Conservation (phyloP, 2,113 vertebrate genomes). For the Fulmarus glacialis region DNA sequence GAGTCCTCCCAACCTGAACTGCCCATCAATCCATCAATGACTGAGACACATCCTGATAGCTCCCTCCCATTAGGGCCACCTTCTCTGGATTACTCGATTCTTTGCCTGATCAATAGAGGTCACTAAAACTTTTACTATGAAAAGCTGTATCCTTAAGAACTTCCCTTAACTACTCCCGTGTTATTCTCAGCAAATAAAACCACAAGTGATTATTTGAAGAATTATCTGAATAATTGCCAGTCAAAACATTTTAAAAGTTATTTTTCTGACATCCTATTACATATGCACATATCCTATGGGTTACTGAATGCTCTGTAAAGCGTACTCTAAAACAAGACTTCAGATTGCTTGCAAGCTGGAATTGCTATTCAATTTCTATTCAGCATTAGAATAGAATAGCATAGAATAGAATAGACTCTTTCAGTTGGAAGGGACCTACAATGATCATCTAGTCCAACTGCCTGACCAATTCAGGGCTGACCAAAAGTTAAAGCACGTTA, state of each 20-base stretch:
- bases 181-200: neutral
- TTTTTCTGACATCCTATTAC: neutral
- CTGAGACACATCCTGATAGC: constrained; percentile 66
- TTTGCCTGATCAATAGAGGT: constrained; percentile 2
- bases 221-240: constrained; percentile 16
- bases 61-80: constrained; percentile 8
- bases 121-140: neutral
- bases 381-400: neutral
- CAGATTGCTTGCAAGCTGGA: neutral
- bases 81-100: neutral
- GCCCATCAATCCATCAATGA: constrained; percentile 64
- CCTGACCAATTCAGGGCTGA: neutral
- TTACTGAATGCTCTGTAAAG: neutral
- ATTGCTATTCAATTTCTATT: neutral
- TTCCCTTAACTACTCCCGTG: neutral
- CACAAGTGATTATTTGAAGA: neutral
- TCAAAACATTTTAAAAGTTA: neutral
- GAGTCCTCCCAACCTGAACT: constrained; percentile 54
- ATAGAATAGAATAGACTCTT: too few species aligned
- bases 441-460: neutral
- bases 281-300: neutral
- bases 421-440: neutral
- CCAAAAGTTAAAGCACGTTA: neutral
- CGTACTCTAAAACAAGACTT: neutral
- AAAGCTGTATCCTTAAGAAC: neutral